Evolutionary conservation across 1,140 invertebrate species (phyloP), one percentile per base, ranked within the genome.

Genomic region (Macrosteles quadrilineatus): DNA sequence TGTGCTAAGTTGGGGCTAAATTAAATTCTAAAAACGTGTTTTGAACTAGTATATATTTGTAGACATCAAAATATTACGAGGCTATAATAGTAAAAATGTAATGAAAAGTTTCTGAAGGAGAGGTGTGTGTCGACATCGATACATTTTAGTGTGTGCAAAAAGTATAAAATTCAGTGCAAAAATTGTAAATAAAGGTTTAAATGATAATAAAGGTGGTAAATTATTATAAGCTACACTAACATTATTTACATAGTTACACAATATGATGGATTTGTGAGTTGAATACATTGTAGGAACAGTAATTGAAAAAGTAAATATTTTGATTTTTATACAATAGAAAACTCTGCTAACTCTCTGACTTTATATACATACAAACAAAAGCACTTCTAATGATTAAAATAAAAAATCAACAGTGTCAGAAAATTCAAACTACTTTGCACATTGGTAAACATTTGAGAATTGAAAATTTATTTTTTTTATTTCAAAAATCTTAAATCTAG

Each of bases 61-160:
- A 59, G 55, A 59, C 55, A 59, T 25, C 55, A 27, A 59, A 59
- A 59, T 59, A 59, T 25, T 25, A 30, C 55, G 23, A 23, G 55
- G 2, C 23, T 23, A 29, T 59, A 25, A 21, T 59, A 29, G 27
- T 14, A 25, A 59, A 19, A 59, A 29, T 21, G 19, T 27, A 23
- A 59, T 14, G 23, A 59, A n/a, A 36, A 36, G 32, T 36, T 36
- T 27, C 25, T 21, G 25, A 59, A 9, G 23, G 27, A 59, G 23
- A 23, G 12, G 25, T 21, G 9, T 19, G 6, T 59, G 21, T 27
- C 55, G 25, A 59, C 23, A 59, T 59, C 23, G 23, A 59, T 50
- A 50, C 47, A 50, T 50, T 50, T 12, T 59, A 59, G 14, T 25
- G 2, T 6, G 11, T 14, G 23, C 55, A 59, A 59, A 4, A 59